Evolutionary conservation across 1,140 invertebrate species (phyloP).

Genomic region (Drosophila athabasca): DNA sequence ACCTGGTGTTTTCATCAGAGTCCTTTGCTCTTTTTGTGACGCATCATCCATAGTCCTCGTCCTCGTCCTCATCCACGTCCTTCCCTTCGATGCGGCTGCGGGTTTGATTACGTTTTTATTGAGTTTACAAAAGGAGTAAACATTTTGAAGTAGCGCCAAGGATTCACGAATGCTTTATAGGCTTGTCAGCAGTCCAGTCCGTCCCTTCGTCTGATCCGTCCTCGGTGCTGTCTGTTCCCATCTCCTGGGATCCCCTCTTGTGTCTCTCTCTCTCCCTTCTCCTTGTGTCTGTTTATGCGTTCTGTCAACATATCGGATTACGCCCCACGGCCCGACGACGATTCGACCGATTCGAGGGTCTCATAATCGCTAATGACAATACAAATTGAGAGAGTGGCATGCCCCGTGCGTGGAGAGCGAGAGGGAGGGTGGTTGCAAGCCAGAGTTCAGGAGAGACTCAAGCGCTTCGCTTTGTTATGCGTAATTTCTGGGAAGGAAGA

Average conservation of each 20-base stretch:
- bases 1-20: slow-evolving; percentile 25
- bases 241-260: slow-evolving; percentile 3
- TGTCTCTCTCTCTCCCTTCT: background rate
- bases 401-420: background rate
- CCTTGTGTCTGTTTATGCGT: slow-evolving; percentile 50
- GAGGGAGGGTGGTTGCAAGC: background rate
- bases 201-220: slow-evolving; percentile 20
- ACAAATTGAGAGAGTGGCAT: slow-evolving; percentile 62
- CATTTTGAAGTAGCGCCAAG: slow-evolving; percentile 80
- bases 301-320: slow-evolving; percentile 79
- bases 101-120: slow-evolving; percentile 80
- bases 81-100: slow-evolving; percentile 27
- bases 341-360: slow-evolving; percentile 19
- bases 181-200: slow-evolving; percentile 62
- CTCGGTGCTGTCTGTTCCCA: slow-evolving; percentile 3
- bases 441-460: too few relatives aligned
- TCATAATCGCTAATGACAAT: slow-evolving; percentile 80
- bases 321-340: slow-evolving; percentile 41
- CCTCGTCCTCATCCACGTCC: slow-evolving; percentile 19
- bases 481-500: slow-evolving; percentile 76
- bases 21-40: slow-evolving; percentile 56
- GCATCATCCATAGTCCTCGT: slow-evolving; percentile 45
- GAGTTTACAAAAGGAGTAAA: slow-evolving; percentile 73
- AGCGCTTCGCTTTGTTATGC: slow-evolving; percentile 55
- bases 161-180: slow-evolving; percentile 67